Percentiles rank a stretch among this genome's conserved stretches.
Conservation (phyloP, 2,888 invertebrate species). For the Carcina quercana region DNA sequence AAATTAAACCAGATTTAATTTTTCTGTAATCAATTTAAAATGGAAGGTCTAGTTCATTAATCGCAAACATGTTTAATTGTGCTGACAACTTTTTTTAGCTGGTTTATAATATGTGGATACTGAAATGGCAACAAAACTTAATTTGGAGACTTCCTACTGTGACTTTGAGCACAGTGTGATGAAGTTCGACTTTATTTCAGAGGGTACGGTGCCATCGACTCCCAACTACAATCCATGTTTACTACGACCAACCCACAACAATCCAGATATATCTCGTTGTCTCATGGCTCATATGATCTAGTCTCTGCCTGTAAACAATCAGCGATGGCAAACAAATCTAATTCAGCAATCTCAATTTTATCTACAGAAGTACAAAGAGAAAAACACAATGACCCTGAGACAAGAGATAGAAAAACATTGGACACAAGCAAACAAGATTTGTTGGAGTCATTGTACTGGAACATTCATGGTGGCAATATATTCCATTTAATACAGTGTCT, state of each 20-base stretch:
- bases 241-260: constrained; percentile 72
- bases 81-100: no score
- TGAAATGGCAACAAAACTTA: constrained; percentile 59
- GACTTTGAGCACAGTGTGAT: constrained; percentile 54
- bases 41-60: no score
- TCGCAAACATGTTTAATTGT: no score
- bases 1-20: no score
- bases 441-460: constrained; percentile 74
- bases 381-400: constrained; percentile 63
- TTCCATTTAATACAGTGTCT: constrained; percentile 70
- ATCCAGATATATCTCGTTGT: constrained; percentile 77
- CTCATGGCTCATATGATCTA: constrained; percentile 78
- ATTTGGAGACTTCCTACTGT: constrained; percentile 47
- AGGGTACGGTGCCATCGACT: constrained; percentile 66
- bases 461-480: constrained; percentile 77
- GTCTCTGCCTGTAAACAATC: constrained; percentile 32
- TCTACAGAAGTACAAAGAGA: constrained; percentile 72
- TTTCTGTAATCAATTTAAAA: no score
- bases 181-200: constrained; percentile 72
- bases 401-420: constrained; percentile 57
- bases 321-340: constrained; percentile 32
- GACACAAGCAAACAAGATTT: constrained; percentile 64
- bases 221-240: constrained; percentile 64
- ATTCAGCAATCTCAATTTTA: constrained; percentile 64
- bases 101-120: neutral